Evolutionary conservation across 1,140 invertebrate species (phyloP).

Genomic region (Cotesia vestalis): DNA sequence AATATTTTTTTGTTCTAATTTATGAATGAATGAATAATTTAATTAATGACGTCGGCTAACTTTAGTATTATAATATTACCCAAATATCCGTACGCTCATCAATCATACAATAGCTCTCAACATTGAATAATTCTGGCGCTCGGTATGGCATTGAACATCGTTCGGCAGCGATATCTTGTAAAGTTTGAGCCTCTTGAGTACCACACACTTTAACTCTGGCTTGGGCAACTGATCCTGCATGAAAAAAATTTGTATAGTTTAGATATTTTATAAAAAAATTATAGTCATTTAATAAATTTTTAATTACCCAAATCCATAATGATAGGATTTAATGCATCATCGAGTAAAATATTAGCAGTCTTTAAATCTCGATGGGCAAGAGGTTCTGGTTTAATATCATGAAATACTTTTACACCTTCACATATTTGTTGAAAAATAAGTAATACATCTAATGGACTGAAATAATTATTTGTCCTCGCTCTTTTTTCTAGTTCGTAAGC

Average conservation of each 20-base stretch:
- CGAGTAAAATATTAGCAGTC: slow-evolving; percentile 83
- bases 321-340: slow-evolving; percentile 76
- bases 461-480: slow-evolving; percentile 69
- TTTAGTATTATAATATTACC: slow-evolving; percentile 65
- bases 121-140: slow-evolving; percentile 88
- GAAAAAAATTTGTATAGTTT: slow-evolving; percentile 11
- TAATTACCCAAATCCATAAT: slow-evolving; percentile 82
- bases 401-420: slow-evolving; percentile 79
- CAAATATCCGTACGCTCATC: slow-evolving; percentile 90
- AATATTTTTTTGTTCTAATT: too few relatives aligned
- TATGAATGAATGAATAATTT: too few relatives aligned
- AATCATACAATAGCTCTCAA: slow-evolving; percentile 81
- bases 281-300: not conserved
- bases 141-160: slow-evolving; percentile 87
- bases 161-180: slow-evolving; percentile 86
- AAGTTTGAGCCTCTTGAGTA: slow-evolving; percentile 74
- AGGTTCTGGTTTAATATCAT: slow-evolving; percentile 76
- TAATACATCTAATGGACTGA: slow-evolving; percentile 74
- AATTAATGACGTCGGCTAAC: too few relatives aligned
- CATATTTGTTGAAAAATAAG: slow-evolving; percentile 79
- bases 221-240: slow-evolving; percentile 76
- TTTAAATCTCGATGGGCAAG: slow-evolving; percentile 87
- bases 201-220: slow-evolving; percentile 80
- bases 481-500: slow-evolving; percentile 74
- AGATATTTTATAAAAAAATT: not conserved